These are phyloP conservation scores for Pseudococcus viburni DNA, from an alignment of 2,888 invertebrate species.

Conservation along the genomic window DNA sequence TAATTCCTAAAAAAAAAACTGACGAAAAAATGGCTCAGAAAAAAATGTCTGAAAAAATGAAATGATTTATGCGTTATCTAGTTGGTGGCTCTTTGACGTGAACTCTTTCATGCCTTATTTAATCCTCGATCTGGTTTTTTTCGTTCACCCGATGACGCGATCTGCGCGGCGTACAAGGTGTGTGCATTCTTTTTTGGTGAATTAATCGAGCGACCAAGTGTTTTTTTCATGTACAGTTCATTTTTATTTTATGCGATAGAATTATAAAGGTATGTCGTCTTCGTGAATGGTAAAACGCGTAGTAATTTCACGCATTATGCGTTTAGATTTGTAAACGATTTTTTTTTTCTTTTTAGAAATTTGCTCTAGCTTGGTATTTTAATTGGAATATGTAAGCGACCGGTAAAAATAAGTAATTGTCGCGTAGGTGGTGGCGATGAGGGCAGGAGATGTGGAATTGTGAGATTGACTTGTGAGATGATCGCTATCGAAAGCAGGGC, in stretches of 20 bases:
- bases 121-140: constrained; percentile 48
- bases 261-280: constrained; percentile 29
- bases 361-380: constrained; percentile 24
- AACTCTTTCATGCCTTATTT: constrained; percentile 28
- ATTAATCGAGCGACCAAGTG: constrained; percentile 32
- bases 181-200: constrained; percentile 47
- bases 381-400: constrained; percentile 29
- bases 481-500: neutral
- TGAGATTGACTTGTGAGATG: neutral
- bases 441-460: neutral
- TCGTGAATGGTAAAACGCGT: constrained; percentile 19
- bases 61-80: constrained; percentile 27
- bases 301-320: constrained; percentile 43
- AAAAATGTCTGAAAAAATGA: neutral
- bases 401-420: neutral
- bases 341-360: constrained; percentile 19
- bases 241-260: constrained; percentile 40
- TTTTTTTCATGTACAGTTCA: constrained; percentile 32
- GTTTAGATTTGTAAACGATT: constrained; percentile 42
- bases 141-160: neutral
- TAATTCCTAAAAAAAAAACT: constrained; percentile 31
- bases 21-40: neutral
- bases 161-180: neutral
- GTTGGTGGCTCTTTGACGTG: constrained; percentile 37
- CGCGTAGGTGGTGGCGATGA: neutral